phyloP scores from a whole-genome alignment of 2,797 vertebrate species.

The Lates japonicus region DNA sequence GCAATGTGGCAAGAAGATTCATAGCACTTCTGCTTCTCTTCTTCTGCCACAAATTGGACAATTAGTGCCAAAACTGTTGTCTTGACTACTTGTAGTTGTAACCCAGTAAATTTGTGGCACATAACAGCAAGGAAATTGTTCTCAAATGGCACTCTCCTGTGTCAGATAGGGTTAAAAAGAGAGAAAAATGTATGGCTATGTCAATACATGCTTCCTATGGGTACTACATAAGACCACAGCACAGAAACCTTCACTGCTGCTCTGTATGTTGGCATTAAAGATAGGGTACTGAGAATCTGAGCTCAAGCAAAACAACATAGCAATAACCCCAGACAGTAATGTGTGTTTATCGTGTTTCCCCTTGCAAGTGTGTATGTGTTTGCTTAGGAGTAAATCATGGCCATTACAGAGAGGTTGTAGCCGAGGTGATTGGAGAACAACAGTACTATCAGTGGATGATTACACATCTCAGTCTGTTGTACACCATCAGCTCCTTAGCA shows the following conservation, averaged over 20 bases:
- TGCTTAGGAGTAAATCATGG: conserved; percentile 52
- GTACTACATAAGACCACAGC: conserved; percentile 24
- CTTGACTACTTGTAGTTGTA: conserved; percentile 24
- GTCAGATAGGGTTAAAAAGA: conserved; percentile 39
- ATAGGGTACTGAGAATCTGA: conserved; percentile 36
- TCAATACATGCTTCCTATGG: conserved; percentile 28
- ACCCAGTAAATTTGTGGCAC: conserved; percentile 43
- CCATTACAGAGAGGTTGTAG: conserved; percentile 63
- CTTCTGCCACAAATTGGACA: conserved; percentile 50
- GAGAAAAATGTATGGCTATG: conserved; percentile 40
- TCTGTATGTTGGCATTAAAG: conserved; percentile 37
- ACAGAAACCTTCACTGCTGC: conserved; percentile 30
- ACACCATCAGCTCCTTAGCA: conserved; percentile 61
- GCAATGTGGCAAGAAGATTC: conserved; percentile 40
- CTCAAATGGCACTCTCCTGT: conserved; percentile 45
- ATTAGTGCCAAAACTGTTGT: conserved; percentile 50
- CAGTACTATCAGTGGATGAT: conserved; percentile 71
- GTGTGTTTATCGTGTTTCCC: conserved; percentile 44
- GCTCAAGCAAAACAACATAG: conserved; percentile 39
- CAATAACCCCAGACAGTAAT: conserved; percentile 47
- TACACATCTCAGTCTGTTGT: conserved; percentile 71
- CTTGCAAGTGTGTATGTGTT: conserved; percentile 47
- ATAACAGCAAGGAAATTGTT: conserved; percentile 49
- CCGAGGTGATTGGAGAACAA: conserved; percentile 69
- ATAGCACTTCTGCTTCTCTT: conserved; percentile 32